Evolutionary conservation across 2,113 vertebrate genomes (phyloP).

Genomic region (Tragelaphus imberbis): DNA sequence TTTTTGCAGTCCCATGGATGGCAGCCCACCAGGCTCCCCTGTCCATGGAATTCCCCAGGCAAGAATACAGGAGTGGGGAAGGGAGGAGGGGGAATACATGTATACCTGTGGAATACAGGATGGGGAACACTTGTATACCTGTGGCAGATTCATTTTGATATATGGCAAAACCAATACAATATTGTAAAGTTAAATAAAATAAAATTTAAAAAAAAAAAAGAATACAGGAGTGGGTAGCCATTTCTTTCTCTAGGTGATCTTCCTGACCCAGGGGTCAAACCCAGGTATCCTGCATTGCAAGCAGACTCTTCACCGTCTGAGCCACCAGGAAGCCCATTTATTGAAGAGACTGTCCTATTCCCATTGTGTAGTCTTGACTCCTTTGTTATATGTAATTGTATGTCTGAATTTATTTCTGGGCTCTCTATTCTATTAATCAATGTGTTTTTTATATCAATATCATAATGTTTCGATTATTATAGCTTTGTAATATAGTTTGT

Average conservation of each 20-base stretch:
- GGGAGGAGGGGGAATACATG: too few species aligned
- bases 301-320: not conserved
- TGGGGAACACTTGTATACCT: too few species aligned
- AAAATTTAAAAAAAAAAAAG: not conserved
- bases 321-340: not conserved
- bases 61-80: not conserved
- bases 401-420: not conserved
- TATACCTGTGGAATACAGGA: too few species aligned
- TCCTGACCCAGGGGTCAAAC: not conserved
- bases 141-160: too few species aligned
- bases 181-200: too few species aligned
- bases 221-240: not conserved
- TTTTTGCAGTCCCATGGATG: not conserved
- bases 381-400: not conserved
- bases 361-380: not conserved
- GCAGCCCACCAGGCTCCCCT: not conserved
- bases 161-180: too few species aligned
- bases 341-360: not conserved
- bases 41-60: not conserved
- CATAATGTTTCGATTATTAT: not conserved
- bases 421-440: not conserved
- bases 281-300: not conserved
- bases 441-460: not conserved
- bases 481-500: not conserved
- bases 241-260: not conserved